phyloP scores from a whole-genome alignment of 2,113 vertebrate species.

The Orycteropus afer region DNA sequence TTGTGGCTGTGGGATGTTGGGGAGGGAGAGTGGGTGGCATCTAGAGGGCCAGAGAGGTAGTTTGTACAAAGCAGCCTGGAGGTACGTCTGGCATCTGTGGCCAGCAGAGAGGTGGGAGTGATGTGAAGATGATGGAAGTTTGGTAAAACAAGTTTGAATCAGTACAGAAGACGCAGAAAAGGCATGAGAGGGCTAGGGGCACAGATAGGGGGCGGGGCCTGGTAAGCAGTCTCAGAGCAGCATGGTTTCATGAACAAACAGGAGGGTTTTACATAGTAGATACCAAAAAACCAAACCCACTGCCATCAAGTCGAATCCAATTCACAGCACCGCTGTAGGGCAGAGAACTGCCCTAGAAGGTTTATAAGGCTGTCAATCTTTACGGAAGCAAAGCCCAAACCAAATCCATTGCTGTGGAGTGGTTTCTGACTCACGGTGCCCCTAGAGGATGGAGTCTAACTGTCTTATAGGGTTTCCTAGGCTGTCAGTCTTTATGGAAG shows the following conservation, averaged over 20 bases:
- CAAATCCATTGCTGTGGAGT: too few species aligned
- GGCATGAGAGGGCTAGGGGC: neutral
- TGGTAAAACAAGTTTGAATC: neutral
- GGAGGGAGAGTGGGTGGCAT: neutral
- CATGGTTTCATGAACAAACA: neutral
- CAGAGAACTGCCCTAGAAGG: too few species aligned
- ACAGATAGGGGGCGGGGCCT: neutral
- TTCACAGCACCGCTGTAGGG: too few species aligned
- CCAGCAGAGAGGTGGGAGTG: neutral
- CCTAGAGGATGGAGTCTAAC: too few species aligned
- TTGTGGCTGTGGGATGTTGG: neutral
- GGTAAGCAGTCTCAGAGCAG: neutral
- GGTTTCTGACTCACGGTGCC: too few species aligned
- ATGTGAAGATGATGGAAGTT: neutral
- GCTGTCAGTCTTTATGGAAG: too few species aligned
- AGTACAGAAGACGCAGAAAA: neutral
- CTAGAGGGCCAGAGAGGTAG: neutral
- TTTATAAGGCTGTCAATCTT: too few species aligned
- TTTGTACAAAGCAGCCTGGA: neutral
- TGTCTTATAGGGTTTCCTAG: too few species aligned
- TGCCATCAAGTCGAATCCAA: too few species aligned
- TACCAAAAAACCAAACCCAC: too few species aligned
- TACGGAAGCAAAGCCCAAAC: too few species aligned
- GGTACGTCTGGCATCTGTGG: neutral
- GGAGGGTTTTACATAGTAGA: neutral